Evolutionary conservation across 2,797 vertebrate genomes (phyloP).

Genomic region (Paedocypris micromegethes): DNA sequence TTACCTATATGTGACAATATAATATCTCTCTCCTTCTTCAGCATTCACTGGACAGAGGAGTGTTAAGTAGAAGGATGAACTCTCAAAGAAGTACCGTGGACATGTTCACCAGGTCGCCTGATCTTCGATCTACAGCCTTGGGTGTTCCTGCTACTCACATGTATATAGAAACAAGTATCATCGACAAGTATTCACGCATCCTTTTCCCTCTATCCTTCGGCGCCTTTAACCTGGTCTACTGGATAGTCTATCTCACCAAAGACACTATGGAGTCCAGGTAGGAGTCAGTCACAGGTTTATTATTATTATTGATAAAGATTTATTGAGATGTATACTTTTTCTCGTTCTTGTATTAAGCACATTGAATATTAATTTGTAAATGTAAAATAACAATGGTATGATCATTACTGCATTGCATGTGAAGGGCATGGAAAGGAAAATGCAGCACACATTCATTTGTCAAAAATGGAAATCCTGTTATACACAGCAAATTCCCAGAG

Average conservation of each 20-base stretch:
- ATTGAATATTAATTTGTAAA: too few species aligned
- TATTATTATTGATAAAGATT: background rate
- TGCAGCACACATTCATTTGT: too few species aligned
- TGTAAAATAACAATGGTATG: too few species aligned
- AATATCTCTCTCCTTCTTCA: conserved; percentile 17
- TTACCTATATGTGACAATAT: background rate
- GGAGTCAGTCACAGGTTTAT: conserved; percentile 5
- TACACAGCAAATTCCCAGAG: too few species aligned
- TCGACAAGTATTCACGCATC: conserved; percentile 93
- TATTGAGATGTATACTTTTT: too few species aligned
- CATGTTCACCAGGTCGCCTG: conserved; percentile 63
- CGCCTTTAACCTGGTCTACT: conserved; percentile 95
- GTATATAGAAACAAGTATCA: conserved; percentile 86
- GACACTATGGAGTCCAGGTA: conserved; percentile 91
- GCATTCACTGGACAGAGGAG: conserved; percentile 74
- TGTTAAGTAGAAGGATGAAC: conserved; percentile 87
- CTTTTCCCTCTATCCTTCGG: conserved; percentile 94
- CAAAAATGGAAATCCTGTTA: too few species aligned
- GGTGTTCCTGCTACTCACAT: conserved; percentile 61
- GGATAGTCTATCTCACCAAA: conserved; percentile 96
- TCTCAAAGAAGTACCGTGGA: conserved; percentile 70
- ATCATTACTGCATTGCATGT: too few species aligned
- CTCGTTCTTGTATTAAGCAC: too few species aligned
- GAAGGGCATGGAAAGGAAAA: too few species aligned
- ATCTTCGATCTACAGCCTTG: conserved; percentile 49